Base-by-base conservation (phyloP, 2,888 invertebrate species). In the Leptogaster cylindrica region DNA sequence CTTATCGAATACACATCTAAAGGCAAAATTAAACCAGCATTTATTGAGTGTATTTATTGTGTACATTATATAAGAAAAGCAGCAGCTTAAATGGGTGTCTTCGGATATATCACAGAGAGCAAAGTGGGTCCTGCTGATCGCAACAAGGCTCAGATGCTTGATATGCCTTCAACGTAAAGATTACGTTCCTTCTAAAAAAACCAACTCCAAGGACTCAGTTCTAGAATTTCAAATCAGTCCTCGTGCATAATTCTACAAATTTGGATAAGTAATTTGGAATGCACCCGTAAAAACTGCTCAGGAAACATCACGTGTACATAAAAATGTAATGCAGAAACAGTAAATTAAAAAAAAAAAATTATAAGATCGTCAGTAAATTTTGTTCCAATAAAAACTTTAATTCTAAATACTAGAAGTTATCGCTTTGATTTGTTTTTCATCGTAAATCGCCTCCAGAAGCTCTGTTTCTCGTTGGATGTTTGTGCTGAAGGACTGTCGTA, bases 381-480 rank as follows among this genome's bases (percentile, higher is more conserved):
- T 23, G 18, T 46, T 20, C 20, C 46, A 23, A n/a, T 5, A 36
- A 44, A 44, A 23, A 20, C n/a, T n/a, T n/a, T n/a, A n/a, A n/a
- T n/a, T n/a, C n/a, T n/a, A n/a, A n/a, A n/a, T n/a, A n/a, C n/a
- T 50, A 7, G 10, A 41, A 27, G 8, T 84, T 86, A 87, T 84
- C 87, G 87, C 79, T 87, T 87, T 74, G 86, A 86, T 76, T 87
- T 87, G 74, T 85, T 87, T 77, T 88, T 88, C 85, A 88, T 87
- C 72, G 88, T 87, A 74, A 88, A 85, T 76, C 88, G 85, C 77
- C 87, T 85, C 88, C 87, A 88, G 82, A 88, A 88, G 78, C 85
- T 85, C 66, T 86, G 84, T 78, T 87, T 87, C 75, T 87, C 87
- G 69, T 79, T 81, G 31, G 79, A 78, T 20, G 27, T 78, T 68